These are phyloP conservation scores for Listrodromus nycthemerus DNA, from an alignment of 2,888 invertebrate species.

Conservation along the genomic window DNA sequence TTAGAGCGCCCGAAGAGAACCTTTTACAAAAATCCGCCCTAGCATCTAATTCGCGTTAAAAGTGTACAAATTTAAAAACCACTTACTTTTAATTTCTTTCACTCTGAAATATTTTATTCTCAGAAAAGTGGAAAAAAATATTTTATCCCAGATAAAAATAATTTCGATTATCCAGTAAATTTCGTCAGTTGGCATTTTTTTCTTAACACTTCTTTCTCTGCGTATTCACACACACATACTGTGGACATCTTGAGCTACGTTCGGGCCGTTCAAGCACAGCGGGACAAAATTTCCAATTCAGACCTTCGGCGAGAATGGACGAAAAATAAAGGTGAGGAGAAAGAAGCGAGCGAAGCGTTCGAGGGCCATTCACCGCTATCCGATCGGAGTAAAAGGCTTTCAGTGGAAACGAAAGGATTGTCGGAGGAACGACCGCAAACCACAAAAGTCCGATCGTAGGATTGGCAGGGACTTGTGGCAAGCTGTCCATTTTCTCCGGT, in stretches of 20 bases:
- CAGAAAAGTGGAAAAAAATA: neutral
- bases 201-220: too few species aligned
- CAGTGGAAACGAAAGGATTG: neutral
- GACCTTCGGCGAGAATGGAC: neutral
- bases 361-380: neutral
- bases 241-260: neutral
- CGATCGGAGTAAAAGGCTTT: conserved; percentile 13
- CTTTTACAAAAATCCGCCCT: neutral
- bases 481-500: neutral
- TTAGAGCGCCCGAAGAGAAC: neutral
- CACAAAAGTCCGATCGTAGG: conserved; percentile 29
- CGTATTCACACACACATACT: too few species aligned
- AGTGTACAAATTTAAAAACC: neutral
- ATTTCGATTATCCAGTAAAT: too few species aligned
- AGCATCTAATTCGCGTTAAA: neutral
- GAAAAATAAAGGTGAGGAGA: neutral
- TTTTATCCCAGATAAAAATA: too few species aligned
- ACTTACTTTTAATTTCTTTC: neutral
- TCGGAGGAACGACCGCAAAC: conserved; percentile 17
- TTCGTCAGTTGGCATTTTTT: too few species aligned
- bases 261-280: neutral
- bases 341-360: neutral
- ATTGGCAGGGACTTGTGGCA: neutral
- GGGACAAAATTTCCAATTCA: conserved; percentile 14
- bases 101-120: neutral